Base-by-base conservation (phyloP, 2,888 invertebrate genomes). In the Gastracanthus pulcherrimus region DNA sequence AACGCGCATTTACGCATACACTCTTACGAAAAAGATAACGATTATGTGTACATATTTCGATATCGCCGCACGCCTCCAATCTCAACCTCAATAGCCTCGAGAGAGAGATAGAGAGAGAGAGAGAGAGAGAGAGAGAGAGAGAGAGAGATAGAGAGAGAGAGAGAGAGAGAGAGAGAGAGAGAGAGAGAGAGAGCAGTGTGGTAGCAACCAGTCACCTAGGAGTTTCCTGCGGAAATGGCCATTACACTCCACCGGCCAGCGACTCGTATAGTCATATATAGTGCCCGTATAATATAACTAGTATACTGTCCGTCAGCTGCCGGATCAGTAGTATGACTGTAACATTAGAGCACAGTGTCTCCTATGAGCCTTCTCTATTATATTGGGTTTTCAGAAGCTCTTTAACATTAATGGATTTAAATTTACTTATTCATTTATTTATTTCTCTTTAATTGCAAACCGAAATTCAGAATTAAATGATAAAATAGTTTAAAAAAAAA, bases 221-320 rank as follows among this genome's bases (percentile, higher is more conserved):
- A 80, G 67, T 71, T 80, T 80, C 80, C 76, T 76, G 75, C 80
- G 80, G 80, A 80, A 80, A 64, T 71, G 55, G 51, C 38, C 19
- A 80, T 80, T 80, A 80, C 51, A 69, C 58, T 69, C 31, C 48
- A 74, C 23, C 72, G 67, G 60, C 29, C 55, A 26, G 55, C 55
- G 26, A 55, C 51, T 51, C 51, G 51, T 51, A 51, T 51, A 51
- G 23, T 7, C 51, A 23, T 51, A 7, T 23, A 11, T 51, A n/a
- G 6, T 7, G 23, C 51, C 51, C 51, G 51, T 23, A 51, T 23
- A 23, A 23, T 51, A 23, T 23, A 9, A 51, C 19, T 51, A 23
- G 23, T 51, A 11, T 19, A 48, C 48, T 19, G 48, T 48, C 19
- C 23, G 23, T 23, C 9, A 51, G 7, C 51, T 51, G 51, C 11